These are phyloP conservation scores for Pongo abelii DNA, from an alignment of 2,113 vertebrate genomes.

Conservation along the genomic window DNA sequence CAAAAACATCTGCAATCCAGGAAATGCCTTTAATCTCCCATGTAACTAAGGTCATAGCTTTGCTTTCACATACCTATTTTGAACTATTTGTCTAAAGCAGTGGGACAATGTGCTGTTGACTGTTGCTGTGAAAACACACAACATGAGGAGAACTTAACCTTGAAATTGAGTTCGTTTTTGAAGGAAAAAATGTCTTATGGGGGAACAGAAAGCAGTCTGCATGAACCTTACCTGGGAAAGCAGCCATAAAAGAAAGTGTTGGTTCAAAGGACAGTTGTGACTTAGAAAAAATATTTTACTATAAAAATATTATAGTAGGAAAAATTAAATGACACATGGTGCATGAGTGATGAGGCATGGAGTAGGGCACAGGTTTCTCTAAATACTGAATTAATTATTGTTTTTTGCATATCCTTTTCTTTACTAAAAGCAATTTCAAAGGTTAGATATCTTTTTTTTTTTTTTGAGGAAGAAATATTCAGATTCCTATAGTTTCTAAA, in stretches of 20 bases:
- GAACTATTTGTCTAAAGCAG: not conserved
- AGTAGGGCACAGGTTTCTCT: not conserved
- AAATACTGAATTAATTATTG: not conserved
- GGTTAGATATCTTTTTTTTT: not conserved
- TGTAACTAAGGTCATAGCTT: not conserved
- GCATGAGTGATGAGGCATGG: not conserved
- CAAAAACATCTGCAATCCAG: slow-evolving; percentile 25
- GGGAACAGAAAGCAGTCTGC: not conserved
- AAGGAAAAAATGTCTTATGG: not conserved
- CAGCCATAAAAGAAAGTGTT: not conserved
- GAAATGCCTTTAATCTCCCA: slow-evolving; percentile 31
- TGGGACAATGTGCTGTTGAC: not conserved
- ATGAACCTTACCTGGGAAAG: not conserved
- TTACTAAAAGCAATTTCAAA: not conserved
- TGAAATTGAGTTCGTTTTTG: not conserved
- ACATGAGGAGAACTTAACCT: not conserved
- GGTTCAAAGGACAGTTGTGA: not conserved
- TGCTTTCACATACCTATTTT: slow-evolving; percentile 6
- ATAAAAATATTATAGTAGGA: not conserved
- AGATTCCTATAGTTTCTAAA: not conserved
- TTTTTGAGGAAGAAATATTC: not conserved
- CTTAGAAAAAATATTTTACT: not conserved
- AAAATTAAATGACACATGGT: not conserved
- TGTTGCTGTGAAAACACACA: slow-evolving; percentile 12
- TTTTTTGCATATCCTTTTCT: not conserved